phyloP scores from a whole-genome alignment of 2,888 invertebrate genomes.

The Parnassius mnemosyne region DNA sequence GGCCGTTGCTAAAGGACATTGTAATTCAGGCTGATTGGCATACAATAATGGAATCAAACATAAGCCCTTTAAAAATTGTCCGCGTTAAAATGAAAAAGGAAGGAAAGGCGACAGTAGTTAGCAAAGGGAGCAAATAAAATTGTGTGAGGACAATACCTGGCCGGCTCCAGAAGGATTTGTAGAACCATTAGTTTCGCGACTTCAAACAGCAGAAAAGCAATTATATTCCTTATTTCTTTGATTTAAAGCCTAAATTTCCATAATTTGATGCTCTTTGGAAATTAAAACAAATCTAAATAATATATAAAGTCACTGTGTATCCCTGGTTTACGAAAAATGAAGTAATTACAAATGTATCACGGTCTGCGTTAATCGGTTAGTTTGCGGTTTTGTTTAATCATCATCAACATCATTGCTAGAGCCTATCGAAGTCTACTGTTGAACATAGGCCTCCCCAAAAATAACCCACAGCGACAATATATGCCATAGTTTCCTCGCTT shows the following conservation, averaged over 20 bases:
- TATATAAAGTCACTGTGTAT: no score
- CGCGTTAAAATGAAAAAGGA: constrained; percentile 73
- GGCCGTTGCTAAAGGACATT: constrained; percentile 75
- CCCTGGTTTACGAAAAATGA: no score
- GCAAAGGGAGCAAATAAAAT: constrained; percentile 66
- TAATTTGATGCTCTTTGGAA: not conserved
- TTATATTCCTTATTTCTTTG: constrained; percentile 15
- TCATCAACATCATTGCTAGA: no score
- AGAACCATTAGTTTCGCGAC: constrained; percentile 64
- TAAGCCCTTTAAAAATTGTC: constrained; percentile 79
- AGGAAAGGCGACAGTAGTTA: constrained; percentile 59
- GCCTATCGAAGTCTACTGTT: no score
- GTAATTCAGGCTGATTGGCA: constrained; percentile 80
- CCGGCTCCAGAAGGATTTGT: constrained; percentile 71
- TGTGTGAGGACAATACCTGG: constrained; percentile 70
- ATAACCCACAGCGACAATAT: no score
- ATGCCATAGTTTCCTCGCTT: no score
- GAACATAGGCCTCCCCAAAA: no score
- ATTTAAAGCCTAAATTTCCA: constrained; percentile 24
- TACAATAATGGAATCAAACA: constrained; percentile 80
- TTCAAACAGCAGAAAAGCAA: constrained; percentile 13
- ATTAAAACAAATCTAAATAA: no score
- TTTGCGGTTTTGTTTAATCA: no score
- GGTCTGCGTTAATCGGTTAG: no score
- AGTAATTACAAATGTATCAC: no score